A percentile compares a stretch with the other conserved stretches of the same genome.
Conservation (phyloP, 2,888 invertebrate genomes). For the Charanyca ferruginea region DNA sequence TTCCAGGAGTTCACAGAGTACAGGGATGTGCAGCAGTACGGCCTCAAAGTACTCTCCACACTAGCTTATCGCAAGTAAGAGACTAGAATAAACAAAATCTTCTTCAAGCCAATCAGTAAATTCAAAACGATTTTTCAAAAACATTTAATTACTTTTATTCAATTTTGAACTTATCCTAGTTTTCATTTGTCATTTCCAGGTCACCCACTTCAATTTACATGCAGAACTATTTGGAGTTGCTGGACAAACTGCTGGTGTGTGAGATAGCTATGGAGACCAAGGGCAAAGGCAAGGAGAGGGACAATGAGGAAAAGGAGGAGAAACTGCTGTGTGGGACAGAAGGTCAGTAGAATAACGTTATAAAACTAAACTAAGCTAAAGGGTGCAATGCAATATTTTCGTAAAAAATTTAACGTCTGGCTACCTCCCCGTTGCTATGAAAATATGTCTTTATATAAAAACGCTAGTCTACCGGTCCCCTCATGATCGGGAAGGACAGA, state of each 20-base stretch:
- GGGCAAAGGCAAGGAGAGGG: constrained; percentile 76
- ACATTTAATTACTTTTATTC: too few relatives aligned
- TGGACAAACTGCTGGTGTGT: constrained; percentile 90
- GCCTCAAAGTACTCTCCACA: constrained; percentile 90
- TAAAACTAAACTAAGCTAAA: too few relatives aligned
- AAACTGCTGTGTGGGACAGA: constrained; percentile 85
- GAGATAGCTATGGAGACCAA: constrained; percentile 87
- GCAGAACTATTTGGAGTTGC: constrained; percentile 92
- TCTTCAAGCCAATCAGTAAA: too few relatives aligned
- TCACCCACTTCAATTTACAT: constrained; percentile 91
- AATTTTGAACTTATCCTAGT: too few relatives aligned
- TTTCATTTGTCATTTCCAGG: constrained; percentile 63
- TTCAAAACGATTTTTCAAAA: too few relatives aligned
- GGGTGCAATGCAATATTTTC: too few relatives aligned
- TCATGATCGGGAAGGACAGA: too few relatives aligned
- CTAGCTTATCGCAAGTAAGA: constrained; percentile 84
- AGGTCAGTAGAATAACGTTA: constrained; percentile 75
- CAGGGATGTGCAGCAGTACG: constrained; percentile 94
- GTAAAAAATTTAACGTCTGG: too few relatives aligned
- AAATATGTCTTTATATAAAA: too few relatives aligned
- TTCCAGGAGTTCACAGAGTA: constrained; percentile 95
- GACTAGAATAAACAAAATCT: too few relatives aligned
- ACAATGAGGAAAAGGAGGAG: constrained; percentile 79
- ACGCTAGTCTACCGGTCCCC: too few relatives aligned
- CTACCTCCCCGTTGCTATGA: too few relatives aligned